Evolutionary conservation across 2,888 invertebrate species (phyloP).

Genomic region (Phortica okadai): DNA sequence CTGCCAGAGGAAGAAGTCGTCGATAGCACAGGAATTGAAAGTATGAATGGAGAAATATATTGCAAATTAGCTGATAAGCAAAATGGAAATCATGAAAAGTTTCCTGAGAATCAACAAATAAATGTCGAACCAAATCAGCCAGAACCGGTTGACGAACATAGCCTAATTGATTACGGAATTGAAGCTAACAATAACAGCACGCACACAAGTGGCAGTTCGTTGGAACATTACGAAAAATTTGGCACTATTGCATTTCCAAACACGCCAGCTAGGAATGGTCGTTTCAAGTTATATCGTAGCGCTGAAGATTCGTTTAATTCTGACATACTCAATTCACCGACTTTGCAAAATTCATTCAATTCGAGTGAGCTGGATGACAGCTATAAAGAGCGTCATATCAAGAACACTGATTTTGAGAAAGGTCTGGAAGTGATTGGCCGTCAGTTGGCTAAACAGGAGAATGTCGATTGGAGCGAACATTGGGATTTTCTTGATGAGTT

Average conservation of each 20-base stretch:
- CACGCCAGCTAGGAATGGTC: slow-evolving; percentile 46
- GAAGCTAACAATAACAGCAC: slow-evolving; percentile 56
- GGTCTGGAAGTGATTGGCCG: slow-evolving; percentile 92
- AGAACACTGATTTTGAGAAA: slow-evolving; percentile 87
- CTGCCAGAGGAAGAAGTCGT: slow-evolving; percentile 33
- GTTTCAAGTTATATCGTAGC: slow-evolving; percentile 66
- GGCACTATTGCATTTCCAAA: slow-evolving; percentile 23
- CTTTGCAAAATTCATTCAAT: not conserved
- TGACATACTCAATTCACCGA: slow-evolving; percentile 37
- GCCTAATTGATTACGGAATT: slow-evolving; percentile 1
- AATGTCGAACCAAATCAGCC: not conserved
- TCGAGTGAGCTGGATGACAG: slow-evolving; percentile 28
- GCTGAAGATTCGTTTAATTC: slow-evolving; percentile 49
- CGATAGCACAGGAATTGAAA: not conserved
- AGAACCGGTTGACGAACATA: slow-evolving; percentile 12
- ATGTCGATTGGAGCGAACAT: slow-evolving; percentile 92
- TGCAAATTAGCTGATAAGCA: slow-evolving; percentile 36
- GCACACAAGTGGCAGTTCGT: not conserved
- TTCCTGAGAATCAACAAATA: not conserved
- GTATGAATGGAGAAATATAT: not conserved
- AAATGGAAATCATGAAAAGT: slow-evolving; percentile 54
- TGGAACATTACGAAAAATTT: slow-evolving; percentile 10
- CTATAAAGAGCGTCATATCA: slow-evolving; percentile 74
- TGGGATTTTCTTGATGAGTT: slow-evolving; percentile 93
- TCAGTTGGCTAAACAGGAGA: slow-evolving; percentile 82